Base-by-base conservation (phyloP, 2,888 invertebrate species). In the Malachius bipustulatus region DNA sequence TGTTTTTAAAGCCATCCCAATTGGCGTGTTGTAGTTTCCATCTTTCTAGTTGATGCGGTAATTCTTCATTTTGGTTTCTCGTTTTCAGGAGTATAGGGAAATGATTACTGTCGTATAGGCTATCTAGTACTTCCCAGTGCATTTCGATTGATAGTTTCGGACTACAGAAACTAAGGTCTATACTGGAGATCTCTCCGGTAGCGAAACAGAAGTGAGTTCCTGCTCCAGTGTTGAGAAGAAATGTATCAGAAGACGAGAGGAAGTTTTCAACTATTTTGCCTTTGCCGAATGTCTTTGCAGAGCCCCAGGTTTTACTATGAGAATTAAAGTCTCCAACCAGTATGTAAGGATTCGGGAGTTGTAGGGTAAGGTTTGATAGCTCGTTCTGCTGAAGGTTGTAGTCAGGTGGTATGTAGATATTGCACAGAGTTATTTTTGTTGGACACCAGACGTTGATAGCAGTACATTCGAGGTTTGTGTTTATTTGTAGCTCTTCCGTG, bases 31-130 rank as follows among this genome's bases (percentile, higher is more conserved):
- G 28, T 4, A 32, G 24, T 3, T 31, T 40, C 37, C 37, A 40
- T 14, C 26, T 30, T 14, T 26, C 30, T 14, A 26, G 16, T 11
- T 11, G 11, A 16, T 12, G 9, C 16, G 32, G 16, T 9, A 14
- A 14, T 12, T n/a, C 8, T 9, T 9, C 27, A 14, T 16, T 34
- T 14, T 36, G 16, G n/a, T 27, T 4, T n/a, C n/a, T n/a, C n/a
- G n/a, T n/a, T n/a, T n/a, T 27, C 14, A 40, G 37, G 26, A 30
- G 15, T 37, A 40, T 41, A 8, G 38, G 34, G 14, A 26, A 41
- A 26, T 41, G 38, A 14, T 41, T 26, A 16, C 41, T 41, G 9
- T 14, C 38, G 16, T 14, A 33, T 4, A 41, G 34, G 15, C 19
- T 19, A 2, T 35, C 35, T 24, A 27, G 24, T n/a, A 28, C 16